Percentiles rank a stretch among this genome's conserved stretches.
These are phyloP conservation scores for Euphydryas editha DNA, from an alignment of 2,888 invertebrate genomes.

Conservation along the genomic window DNA sequence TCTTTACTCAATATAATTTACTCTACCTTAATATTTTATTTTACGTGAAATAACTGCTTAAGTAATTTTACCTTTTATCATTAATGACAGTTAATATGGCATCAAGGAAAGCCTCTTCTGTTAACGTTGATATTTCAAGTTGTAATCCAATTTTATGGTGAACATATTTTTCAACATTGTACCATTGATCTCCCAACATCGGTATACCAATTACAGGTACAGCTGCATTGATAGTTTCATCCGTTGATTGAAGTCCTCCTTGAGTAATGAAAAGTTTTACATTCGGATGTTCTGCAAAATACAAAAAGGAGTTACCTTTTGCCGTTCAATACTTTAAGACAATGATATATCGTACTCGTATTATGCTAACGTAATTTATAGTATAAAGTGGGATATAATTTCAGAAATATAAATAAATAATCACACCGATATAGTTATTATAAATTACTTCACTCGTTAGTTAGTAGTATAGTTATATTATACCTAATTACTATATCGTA, in stretches of 20 bases:
- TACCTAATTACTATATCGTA: too few relatives aligned
- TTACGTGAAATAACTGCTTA: not conserved
- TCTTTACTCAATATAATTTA: too few relatives aligned
- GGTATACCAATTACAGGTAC: conserved; percentile 67
- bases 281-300: conserved; percentile 63
- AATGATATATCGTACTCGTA: too few relatives aligned
- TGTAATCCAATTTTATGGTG: conserved; percentile 54
- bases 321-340: too few relatives aligned
- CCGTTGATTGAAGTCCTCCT: conserved; percentile 69
- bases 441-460: too few relatives aligned
- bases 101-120: conserved; percentile 47
- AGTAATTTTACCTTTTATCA: conserved; percentile 47
- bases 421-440: too few relatives aligned
- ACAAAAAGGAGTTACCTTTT: not conserved
- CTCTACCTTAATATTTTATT: too few relatives aligned
- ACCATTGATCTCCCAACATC: conserved; percentile 66
- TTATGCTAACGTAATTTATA: too few relatives aligned
- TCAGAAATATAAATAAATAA: too few relatives aligned
- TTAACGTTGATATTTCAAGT: conserved; percentile 52
- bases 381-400: too few relatives aligned
- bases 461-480: too few relatives aligned
- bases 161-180: conserved; percentile 56
- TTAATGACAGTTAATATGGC: conserved; percentile 48
- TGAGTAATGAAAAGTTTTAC: conserved; percentile 67
- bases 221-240: conserved; percentile 65